Conservation (phyloP, 2,113 vertebrate genomes). For the Macrotus californicus region DNA sequence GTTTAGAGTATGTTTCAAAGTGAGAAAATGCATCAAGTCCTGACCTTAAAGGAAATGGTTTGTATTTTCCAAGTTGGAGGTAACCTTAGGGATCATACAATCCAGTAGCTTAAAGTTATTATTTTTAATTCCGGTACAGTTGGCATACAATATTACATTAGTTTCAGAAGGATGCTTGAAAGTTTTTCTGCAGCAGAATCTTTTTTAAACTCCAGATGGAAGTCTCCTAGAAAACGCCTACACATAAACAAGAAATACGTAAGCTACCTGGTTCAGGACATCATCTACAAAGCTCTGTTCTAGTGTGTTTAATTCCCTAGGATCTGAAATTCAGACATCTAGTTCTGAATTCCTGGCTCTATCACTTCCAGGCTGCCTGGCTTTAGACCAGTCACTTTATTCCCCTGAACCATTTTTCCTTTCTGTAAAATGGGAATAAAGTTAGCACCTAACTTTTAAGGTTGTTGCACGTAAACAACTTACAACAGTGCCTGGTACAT, state of each 20-base stretch:
- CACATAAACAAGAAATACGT: background rate
- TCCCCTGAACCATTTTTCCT: conserved; percentile 5
- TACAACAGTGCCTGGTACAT: background rate
- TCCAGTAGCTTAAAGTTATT: background rate
- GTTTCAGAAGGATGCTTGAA: background rate
- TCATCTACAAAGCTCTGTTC: background rate
- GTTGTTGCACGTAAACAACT: background rate
- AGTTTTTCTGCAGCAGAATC: background rate
- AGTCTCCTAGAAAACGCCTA: background rate
- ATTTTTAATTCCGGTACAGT: background rate
- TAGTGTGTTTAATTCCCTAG: background rate
- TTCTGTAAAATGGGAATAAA: background rate
- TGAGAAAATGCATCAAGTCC: background rate
- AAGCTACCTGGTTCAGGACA: background rate
- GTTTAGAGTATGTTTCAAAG: background rate
- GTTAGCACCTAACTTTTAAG: background rate
- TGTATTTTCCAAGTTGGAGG: background rate
- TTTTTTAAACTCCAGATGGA: background rate
- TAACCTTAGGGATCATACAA: background rate
- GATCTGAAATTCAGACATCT: background rate
- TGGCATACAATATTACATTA: background rate
- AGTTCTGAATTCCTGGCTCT: background rate
- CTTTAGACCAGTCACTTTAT: background rate
- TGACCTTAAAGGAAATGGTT: background rate
- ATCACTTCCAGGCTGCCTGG: background rate